phyloP scores from a whole-genome alignment of 1,140 invertebrate species.

The Drosophila nigromelanica region DNA sequence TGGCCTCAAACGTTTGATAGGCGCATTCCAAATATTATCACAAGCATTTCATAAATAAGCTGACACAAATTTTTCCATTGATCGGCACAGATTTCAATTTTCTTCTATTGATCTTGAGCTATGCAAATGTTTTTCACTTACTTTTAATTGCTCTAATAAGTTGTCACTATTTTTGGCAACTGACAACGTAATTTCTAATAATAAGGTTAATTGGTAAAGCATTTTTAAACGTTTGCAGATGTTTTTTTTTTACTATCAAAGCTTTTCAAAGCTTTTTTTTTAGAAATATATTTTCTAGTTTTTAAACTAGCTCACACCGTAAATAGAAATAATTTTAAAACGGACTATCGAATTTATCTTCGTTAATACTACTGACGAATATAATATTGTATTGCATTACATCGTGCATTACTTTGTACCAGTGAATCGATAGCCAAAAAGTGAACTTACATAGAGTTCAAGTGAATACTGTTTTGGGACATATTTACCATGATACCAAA shows the following conservation, averaged over 20 bases:
- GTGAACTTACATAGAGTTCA: no score
- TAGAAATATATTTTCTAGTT: background rate
- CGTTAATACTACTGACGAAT: no score
- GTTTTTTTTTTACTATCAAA: slow-evolving; percentile 7
- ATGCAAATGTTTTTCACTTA: slow-evolving; percentile 21
- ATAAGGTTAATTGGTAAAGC: slow-evolving; percentile 24
- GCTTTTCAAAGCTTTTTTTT: slow-evolving; percentile 14
- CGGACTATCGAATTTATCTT: no score
- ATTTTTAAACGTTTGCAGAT: slow-evolving; percentile 7
- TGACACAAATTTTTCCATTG: slow-evolving; percentile 14
- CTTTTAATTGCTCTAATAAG: slow-evolving; percentile 23
- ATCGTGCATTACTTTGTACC: no score
- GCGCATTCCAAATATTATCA: slow-evolving; percentile 12
- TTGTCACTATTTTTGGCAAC: slow-evolving; percentile 22
- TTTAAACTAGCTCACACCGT: slow-evolving; percentile 5
- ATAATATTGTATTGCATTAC: no score
- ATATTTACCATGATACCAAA: no score
- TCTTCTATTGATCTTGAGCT: slow-evolving; percentile 1
- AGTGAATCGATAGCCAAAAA: no score
- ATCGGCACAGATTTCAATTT: background rate
- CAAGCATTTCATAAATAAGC: background rate
- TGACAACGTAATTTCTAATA: slow-evolving; percentile 17
- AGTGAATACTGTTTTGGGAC: no score
- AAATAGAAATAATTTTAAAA: slow-evolving; percentile 37
- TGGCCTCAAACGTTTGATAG: slow-evolving; percentile 8